Conservation (phyloP, 2,113 vertebrate species). For the Heterotilapia buettikoferi region DNA sequence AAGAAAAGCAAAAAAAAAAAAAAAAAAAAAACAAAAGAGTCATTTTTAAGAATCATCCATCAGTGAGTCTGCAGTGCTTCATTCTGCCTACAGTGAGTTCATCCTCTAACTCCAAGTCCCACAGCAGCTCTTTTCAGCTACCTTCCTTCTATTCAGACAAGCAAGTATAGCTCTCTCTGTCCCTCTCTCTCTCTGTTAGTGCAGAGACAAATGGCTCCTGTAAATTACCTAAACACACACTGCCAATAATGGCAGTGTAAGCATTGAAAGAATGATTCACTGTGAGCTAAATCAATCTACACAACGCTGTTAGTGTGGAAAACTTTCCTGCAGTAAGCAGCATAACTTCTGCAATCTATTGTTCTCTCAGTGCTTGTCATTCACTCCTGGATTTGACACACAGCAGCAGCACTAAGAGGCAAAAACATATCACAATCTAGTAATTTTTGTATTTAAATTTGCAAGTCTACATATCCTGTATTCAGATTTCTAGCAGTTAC, state of each 20-base stretch:
- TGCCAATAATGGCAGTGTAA: slow-evolving; percentile 19
- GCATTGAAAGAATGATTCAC: slow-evolving; percentile 9
- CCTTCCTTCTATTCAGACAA: slow-evolving; percentile 7
- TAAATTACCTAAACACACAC: slow-evolving; percentile 25
- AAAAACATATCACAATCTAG: neutral
- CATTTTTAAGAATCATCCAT: neutral
- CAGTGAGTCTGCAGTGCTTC: neutral
- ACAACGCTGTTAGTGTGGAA: neutral
- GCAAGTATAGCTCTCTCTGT: neutral
- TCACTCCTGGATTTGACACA: neutral
- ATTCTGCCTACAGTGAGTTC: neutral
- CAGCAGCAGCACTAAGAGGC: neutral
- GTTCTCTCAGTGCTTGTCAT: neutral
- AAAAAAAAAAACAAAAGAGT: neutral
- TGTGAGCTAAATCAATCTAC: slow-evolving; percentile 3
- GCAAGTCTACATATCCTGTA: neutral
- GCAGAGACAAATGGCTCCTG: slow-evolving; percentile 36
- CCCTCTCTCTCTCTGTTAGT: neutral
- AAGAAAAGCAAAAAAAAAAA: neutral
- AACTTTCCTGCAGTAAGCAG: neutral
- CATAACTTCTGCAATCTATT: neutral
- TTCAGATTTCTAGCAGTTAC: neutral
- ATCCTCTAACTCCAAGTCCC: neutral
- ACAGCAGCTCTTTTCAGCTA: slow-evolving; percentile 5
- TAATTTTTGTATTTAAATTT: neutral